Evolutionary conservation across 2,888 invertebrate species (phyloP).

Genomic region (Hyposoter didymator): DNA sequence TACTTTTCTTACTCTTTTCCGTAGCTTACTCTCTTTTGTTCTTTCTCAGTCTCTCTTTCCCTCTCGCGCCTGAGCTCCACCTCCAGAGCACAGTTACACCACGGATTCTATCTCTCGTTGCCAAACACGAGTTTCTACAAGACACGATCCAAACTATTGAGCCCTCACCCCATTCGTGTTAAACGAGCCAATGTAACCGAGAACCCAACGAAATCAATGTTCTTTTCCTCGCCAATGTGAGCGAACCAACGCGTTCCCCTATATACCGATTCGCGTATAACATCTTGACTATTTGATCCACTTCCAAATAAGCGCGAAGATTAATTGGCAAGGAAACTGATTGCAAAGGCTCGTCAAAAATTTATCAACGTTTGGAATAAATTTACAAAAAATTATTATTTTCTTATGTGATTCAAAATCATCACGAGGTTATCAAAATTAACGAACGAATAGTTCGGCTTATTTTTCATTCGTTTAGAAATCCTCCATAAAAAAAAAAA

Average conservation of each 20-base stretch:
- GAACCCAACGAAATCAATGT: constrained; percentile 48
- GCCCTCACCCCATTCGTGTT: constrained; percentile 26
- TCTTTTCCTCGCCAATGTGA: constrained; percentile 47
- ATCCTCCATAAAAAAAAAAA: neutral
- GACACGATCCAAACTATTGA: constrained; percentile 52
- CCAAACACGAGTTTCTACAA: constrained; percentile 67
- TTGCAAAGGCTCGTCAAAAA: neutral
- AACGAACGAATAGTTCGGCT: neutral
- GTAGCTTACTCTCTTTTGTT: constrained; percentile 10
- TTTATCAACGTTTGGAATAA: neutral
- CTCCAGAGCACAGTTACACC: constrained; percentile 36
- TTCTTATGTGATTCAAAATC: neutral
- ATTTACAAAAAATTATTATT: neutral
- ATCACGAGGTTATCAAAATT: neutral
- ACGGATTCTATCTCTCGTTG: constrained; percentile 67
- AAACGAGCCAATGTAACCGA: constrained; percentile 28
- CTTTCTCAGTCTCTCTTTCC: constrained; percentile 13
- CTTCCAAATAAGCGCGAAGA: neutral
- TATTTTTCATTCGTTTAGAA: neutral
- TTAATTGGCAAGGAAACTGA: neutral
- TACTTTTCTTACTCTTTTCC: constrained; percentile 45
- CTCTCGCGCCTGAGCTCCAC: neutral
- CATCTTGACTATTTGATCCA: constrained; percentile 12
- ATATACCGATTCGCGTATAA: constrained; percentile 55
- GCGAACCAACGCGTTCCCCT: constrained; percentile 53